Percentiles rank a stretch among this genome's conserved stretches.
Evolutionary conservation across 2,888 invertebrate species (phyloP).

Genomic region (Nesidiocoris tenuis): DNA sequence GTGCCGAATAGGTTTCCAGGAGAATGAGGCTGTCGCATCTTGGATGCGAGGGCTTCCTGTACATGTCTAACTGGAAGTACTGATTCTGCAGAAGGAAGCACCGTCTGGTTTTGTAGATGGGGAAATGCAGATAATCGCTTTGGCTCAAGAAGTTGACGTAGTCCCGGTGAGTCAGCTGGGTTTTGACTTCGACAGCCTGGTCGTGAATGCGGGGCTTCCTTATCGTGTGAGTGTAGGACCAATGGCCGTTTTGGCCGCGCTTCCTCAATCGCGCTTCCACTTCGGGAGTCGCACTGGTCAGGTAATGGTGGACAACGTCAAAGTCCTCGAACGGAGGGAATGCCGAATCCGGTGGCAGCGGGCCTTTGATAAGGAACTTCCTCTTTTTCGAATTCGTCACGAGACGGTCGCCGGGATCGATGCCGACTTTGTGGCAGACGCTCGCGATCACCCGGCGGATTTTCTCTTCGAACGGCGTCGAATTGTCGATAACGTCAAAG

Average conservation of each 20-base stretch:
- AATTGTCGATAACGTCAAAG: conserved; percentile 98
- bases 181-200: conserved; percentile 93
- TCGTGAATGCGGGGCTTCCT: conserved; percentile 82
- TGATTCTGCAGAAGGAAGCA: conserved; percentile 96
- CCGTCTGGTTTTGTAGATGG: conserved; percentile 89
- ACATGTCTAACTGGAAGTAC: conserved; percentile 96
- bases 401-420: conserved; percentile 91
- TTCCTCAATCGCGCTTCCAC: conserved; percentile 89
- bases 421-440: conserved; percentile 88
- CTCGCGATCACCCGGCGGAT: conserved; percentile 84
- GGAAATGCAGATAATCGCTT: conserved; percentile 87
- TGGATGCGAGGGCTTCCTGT: conserved; percentile 87
- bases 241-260: conserved; percentile 86
- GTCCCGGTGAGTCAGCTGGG: conserved; percentile 87
- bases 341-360: conserved; percentile 67
- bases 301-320: conserved; percentile 94
- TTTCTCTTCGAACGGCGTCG: conserved; percentile 94
- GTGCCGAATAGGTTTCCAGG: conserved; percentile 90
- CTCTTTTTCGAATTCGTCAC: conserved; percentile 89
- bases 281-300: conserved; percentile 84
- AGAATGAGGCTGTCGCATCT: conserved; percentile 87
- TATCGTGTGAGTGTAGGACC: conserved; percentile 91
- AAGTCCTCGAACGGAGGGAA: conserved; percentile 95
- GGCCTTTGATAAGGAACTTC: conserved; percentile 83
- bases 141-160: conserved; percentile 88